phyloP scores from a whole-genome alignment of 2,888 invertebrate species.

The Eustalomyia histrio region DNA sequence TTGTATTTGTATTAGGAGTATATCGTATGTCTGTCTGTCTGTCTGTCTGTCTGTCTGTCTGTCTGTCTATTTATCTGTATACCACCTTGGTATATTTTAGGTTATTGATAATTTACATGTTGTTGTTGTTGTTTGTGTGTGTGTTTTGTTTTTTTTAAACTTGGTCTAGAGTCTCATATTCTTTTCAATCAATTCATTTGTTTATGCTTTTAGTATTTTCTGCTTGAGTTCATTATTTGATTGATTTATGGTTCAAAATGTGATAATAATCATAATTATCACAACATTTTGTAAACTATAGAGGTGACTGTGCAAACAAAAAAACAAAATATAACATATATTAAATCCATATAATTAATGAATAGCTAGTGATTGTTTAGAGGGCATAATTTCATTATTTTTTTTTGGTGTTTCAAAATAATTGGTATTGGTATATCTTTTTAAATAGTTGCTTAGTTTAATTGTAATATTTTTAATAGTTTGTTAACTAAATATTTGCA shows the following conservation, averaged over 20 bases:
- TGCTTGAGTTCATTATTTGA: constrained; percentile 11
- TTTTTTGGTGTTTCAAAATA: neutral
- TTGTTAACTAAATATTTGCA: constrained; percentile 26
- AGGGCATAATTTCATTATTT: constrained; percentile 1
- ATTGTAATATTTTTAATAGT: constrained; percentile 16
- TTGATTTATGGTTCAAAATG: constrained; percentile 11
- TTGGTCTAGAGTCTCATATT: constrained; percentile 4
- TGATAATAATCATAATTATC: constrained; percentile 20
- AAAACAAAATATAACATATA: neutral
- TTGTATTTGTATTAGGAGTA: neutral
- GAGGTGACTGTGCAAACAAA: neutral
- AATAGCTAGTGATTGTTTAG: constrained; percentile 3
- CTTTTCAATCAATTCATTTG: constrained; percentile 33
- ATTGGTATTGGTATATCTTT: neutral
- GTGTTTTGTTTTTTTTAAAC: neutral
- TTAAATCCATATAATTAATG: neutral
- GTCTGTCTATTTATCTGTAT: neutral
- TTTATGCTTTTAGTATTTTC: constrained; percentile 8
- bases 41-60: too few relatives aligned
- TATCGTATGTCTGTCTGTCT: neutral
- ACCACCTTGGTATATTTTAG: neutral
- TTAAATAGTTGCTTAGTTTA: neutral
- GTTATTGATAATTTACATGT: neutral
- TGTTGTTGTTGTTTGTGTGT: too few relatives aligned
- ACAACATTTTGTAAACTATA: neutral